These are phyloP conservation scores for Mormoops blainvillei DNA, from an alignment of 2,113 vertebrate genomes.

Conservation along the genomic window DNA sequence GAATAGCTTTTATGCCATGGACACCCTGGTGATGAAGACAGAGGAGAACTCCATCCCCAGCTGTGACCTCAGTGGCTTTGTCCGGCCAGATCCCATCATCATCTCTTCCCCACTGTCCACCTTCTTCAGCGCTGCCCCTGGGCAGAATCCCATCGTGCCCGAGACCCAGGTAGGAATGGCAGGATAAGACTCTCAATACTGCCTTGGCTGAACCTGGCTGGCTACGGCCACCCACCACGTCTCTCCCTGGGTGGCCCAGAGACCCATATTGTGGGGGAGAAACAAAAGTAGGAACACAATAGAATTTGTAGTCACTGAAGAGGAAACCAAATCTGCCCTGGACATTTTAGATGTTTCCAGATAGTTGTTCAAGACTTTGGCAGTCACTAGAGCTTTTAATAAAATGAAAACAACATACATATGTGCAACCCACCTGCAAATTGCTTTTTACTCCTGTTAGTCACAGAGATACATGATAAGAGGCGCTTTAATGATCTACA, in stretches of 20 bases:
- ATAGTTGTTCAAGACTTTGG: not conserved
- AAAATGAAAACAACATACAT: slow-evolving; percentile 60
- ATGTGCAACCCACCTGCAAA: slow-evolving; percentile 47
- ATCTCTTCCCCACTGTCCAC: slow-evolving; percentile 97
- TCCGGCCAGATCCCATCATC: slow-evolving; percentile 95
- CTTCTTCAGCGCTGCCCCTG: slow-evolving; percentile 95
- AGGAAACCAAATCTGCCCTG: not conserved
- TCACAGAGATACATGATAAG: slow-evolving; percentile 59
- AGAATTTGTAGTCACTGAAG: not conserved
- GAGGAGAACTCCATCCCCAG: slow-evolving; percentile 99
- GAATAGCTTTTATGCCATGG: slow-evolving; percentile 99
- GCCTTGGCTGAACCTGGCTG: not conserved
- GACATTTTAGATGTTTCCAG: not conserved
- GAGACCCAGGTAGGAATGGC: slow-evolving; percentile 92
- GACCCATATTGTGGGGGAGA: not conserved
- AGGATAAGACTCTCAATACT: fast-evolving
- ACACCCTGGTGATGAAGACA: slow-evolving; percentile 97
- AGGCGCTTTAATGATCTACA: slow-evolving; percentile 58
- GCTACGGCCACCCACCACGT: not conserved
- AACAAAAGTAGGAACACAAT: not conserved
- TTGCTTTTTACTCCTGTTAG: slow-evolving; percentile 51
- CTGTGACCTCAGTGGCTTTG: slow-evolving; percentile 97
- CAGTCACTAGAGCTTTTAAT: slow-evolving; percentile 34
- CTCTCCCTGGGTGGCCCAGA: not conserved
- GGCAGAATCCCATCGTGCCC: slow-evolving; percentile 93